phyloP scores from a whole-genome alignment of 2,888 invertebrate genomes.

The Chrysina gloriosa region DNA sequence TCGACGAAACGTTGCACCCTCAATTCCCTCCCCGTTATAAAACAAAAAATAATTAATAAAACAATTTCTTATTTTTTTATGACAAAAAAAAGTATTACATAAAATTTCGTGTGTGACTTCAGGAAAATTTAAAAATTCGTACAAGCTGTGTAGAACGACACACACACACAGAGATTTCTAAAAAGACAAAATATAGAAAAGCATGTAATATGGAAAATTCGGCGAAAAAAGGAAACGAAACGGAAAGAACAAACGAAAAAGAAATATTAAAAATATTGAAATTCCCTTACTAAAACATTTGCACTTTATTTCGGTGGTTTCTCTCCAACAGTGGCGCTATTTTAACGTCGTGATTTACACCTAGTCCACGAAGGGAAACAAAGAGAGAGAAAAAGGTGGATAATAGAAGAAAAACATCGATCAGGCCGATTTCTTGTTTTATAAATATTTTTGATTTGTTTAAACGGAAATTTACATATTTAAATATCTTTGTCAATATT shows the following conservation, averaged over 20 bases:
- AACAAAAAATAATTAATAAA: too few relatives aligned
- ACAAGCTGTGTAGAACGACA: neutral
- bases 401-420: neutral
- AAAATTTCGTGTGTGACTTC: too few relatives aligned
- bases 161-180: neutral
- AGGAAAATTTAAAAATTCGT: neutral
- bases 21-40: too few relatives aligned
- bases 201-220: neutral
- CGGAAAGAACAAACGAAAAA: neutral
- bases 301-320: constrained; percentile 48
- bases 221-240: neutral
- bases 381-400: constrained; percentile 7
- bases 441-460: neutral
- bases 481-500: constrained; percentile 42
- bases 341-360: constrained; percentile 38
- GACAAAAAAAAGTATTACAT: too few relatives aligned
- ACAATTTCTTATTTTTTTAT: too few relatives aligned
- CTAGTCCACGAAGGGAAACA: constrained; percentile 9
- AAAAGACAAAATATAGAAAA: neutral
- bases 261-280: constrained; percentile 6
- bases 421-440: too few relatives aligned
- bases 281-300: constrained; percentile 49
- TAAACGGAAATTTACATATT: constrained; percentile 36
- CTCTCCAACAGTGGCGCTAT: constrained; percentile 49
- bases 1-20: too few relatives aligned